These are phyloP conservation scores for Apeira syringaria DNA, from an alignment of 2,888 invertebrate genomes.

Conservation along the genomic window DNA sequence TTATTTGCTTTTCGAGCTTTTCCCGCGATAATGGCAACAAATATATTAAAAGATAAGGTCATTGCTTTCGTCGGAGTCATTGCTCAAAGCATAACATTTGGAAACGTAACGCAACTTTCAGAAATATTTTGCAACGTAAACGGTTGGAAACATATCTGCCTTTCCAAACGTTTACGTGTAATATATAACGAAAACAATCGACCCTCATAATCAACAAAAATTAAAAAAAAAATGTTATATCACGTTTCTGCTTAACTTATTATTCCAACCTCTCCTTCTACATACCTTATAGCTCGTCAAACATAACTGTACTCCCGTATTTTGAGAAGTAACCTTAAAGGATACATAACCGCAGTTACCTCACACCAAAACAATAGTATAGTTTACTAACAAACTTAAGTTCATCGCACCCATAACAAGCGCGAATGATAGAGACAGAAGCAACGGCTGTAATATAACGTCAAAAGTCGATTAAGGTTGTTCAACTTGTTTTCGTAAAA, in stretches of 20 bases:
- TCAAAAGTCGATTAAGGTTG: slow-evolving; percentile 55
- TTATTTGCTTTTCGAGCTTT: slow-evolving; percentile 27
- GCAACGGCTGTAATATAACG: slow-evolving; percentile 43
- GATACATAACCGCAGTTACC: slow-evolving; percentile 19
- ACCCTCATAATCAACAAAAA: no score
- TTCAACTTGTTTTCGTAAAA: slow-evolving; percentile 62
- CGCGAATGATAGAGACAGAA: slow-evolving; percentile 47
- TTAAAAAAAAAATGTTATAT: no score
- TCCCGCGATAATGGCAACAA: slow-evolving; percentile 18
- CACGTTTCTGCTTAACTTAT: no score
- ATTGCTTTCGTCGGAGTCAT: background rate
- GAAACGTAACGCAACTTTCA: no score
- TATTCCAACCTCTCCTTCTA: no score
- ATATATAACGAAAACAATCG: no score
- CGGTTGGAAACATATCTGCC: no score
- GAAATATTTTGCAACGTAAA: no score
- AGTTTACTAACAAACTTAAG: slow-evolving; percentile 70
- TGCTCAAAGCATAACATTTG: background rate
- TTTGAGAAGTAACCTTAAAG: slow-evolving; percentile 15
- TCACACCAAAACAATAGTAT: slow-evolving; percentile 35
- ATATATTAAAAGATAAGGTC: slow-evolving; percentile 8
- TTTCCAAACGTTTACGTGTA: no score
- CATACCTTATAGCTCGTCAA: slow-evolving; percentile 8
- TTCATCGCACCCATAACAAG: slow-evolving; percentile 49
- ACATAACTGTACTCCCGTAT: slow-evolving; percentile 18